Base-by-base conservation (phyloP, 2,797 vertebrate genomes). In the Ispidina picta region DNA sequence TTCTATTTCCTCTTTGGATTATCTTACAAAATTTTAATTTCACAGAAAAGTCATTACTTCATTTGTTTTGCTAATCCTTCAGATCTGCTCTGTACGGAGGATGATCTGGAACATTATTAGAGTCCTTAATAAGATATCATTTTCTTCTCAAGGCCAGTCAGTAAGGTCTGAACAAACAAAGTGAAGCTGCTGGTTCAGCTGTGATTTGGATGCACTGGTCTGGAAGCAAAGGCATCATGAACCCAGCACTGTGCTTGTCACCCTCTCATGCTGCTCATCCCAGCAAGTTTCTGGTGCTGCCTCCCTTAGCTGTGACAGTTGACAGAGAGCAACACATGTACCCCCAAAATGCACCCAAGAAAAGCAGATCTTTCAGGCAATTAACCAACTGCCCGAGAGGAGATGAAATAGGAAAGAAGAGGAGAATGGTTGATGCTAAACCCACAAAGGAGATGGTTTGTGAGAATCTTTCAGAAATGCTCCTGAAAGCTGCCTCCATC, bases 51-150 rank as follows among this genome's bases (percentile, higher is more conserved):
- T 82, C 93, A 86, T 94, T 90, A 90, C 86, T 94, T 29, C 80
- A 52, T 91, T 95, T 95, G 93, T 94, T 95, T 94, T 93, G 91
- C 91, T 95, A 95, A 96, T 95, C 93, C 94, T 89, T 78, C 77
- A 74, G 77, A 96, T 95, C 93, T 78, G 83, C 88, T 94, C 71
- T 6, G 13, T 17, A 37, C 8, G 8, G 80, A 91, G 94, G 94
- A 93, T 95, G 88, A 95, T 89, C 91, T 83, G 89, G 79, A 93
- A 86, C 86, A 35, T 52, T 91, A 92, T 92, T 91, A 91, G 59
- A 89, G 86, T 12, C 73, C 41, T 60, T 89, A 93, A 91, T 94
- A 96, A 92, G 93, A 94, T 71, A 88, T 83, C 77, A 63, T 91
- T 95, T 94, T 75, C 80, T 94, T 44, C 94, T 92, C 83, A 20